These are phyloP conservation scores for Festucalex cinctus DNA, from an alignment of 2,113 vertebrate genomes.

Conservation along the genomic window DNA sequence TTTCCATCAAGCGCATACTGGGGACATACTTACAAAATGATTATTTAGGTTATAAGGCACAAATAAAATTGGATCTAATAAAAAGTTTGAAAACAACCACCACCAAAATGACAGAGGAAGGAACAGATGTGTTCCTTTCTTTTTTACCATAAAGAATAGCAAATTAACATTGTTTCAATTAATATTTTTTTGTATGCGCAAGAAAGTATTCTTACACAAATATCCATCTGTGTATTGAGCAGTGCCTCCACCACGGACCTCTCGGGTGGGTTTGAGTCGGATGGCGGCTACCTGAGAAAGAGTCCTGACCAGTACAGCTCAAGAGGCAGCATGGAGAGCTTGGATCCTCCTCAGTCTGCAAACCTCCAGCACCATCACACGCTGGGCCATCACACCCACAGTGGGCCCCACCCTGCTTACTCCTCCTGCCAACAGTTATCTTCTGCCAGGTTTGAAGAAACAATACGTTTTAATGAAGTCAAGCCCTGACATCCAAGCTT, in stretches of 20 bases:
- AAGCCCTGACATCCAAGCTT: neutral
- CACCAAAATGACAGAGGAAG: too few relatives aligned
- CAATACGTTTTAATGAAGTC: neutral
- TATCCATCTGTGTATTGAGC: slow-evolving; percentile 15
- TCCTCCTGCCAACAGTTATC: slow-evolving; percentile 86
- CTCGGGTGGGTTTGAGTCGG: slow-evolving; percentile 70
- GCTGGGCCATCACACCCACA: slow-evolving; percentile 29
- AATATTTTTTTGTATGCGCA: neutral
- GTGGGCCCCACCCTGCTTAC: slow-evolving; percentile 71
- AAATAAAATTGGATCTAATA: too few relatives aligned
- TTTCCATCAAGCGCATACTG: too few relatives aligned
- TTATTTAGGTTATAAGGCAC: too few relatives aligned
- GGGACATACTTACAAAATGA: too few relatives aligned
- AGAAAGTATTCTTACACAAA: neutral
- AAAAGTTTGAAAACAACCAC: too few relatives aligned
- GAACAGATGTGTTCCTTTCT: too few relatives aligned
- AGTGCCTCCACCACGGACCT: slow-evolving; percentile 90
- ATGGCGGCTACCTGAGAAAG: slow-evolving; percentile 78
- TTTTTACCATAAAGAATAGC: too few relatives aligned
- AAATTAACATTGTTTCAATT: too few relatives aligned
- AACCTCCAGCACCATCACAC: slow-evolving; percentile 46
- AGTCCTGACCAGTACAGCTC: slow-evolving; percentile 95
- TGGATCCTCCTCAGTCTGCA: slow-evolving; percentile 73
- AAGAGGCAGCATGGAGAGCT: slow-evolving; percentile 93
- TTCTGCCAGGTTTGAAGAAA: slow-evolving; percentile 75